Evolutionary conservation across 2,113 vertebrate species (phyloP).

Genomic region (Corythornis cristatus): DNA sequence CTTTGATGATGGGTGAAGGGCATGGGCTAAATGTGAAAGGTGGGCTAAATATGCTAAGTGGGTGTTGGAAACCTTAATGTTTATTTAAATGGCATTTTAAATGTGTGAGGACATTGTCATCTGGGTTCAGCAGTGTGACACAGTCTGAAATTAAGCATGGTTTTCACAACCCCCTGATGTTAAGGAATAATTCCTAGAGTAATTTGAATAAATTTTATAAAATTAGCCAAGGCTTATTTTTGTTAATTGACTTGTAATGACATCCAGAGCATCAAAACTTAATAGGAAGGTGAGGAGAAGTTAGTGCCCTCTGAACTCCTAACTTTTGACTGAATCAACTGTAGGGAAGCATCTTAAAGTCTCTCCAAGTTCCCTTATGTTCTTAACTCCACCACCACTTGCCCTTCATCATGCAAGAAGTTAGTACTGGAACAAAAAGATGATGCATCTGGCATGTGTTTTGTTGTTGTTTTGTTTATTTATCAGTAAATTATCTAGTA

Average conservation of each 20-base stretch:
- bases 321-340: neutral
- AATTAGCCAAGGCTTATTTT: neutral
- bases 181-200: neutral
- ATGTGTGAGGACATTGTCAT: neutral
- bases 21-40: neutral
- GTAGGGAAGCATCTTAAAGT: neutral
- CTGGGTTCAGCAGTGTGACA: neutral
- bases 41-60: neutral
- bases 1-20: neutral
- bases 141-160: neutral
- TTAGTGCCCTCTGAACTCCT: neutral
- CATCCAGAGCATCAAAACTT: neutral
- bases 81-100: neutral
- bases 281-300: neutral
- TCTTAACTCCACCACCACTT: neutral
- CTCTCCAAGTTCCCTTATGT: neutral
- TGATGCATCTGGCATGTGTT: neutral
- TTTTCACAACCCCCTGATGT: neutral
- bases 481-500: neutral
- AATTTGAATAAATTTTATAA: neutral
- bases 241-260: neutral
- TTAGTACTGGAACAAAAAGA: neutral
- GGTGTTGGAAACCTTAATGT: neutral
- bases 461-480: neutral
- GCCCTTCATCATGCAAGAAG: neutral